phyloP scores from a whole-genome alignment of 2,888 invertebrate species.

The Drosophila imparisetae region DNA sequence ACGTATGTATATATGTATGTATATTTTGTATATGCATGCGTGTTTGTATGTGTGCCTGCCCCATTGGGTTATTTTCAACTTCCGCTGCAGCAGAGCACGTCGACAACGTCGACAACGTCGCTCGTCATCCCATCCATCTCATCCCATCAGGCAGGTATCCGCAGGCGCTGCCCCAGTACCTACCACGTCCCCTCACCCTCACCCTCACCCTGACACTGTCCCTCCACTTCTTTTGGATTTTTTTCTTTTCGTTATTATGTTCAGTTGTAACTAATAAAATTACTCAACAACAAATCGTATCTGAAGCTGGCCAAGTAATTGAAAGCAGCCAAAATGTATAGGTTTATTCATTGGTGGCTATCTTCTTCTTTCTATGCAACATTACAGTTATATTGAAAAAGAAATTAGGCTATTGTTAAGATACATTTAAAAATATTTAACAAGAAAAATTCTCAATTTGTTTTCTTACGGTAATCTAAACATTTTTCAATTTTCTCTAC shows the following conservation, averaged over 20 bases:
- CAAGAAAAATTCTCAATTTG: neutral
- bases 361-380: neutral
- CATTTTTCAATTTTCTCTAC: neutral
- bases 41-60: constrained; percentile 48
- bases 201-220: neutral
- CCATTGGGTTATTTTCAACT: constrained; percentile 71
- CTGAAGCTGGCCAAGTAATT: constrained; percentile 44
- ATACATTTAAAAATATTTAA: neutral
- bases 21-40: neutral
- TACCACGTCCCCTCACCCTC: neutral
- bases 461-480: neutral
- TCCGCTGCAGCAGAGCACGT: constrained; percentile 45
- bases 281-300: constrained; percentile 58
- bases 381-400: neutral
- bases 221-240: neutral
- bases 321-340: neutral
- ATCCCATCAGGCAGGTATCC: constrained; percentile 2
- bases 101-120: constrained; percentile 18
- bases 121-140: constrained; percentile 29
- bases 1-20: constrained; percentile 10
- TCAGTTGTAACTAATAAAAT: constrained; percentile 66
- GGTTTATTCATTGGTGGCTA: constrained; percentile 13
- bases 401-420: neutral
- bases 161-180: constrained; percentile 2
- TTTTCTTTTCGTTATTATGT: constrained; percentile 15